Evolutionary conservation across 2,113 vertebrate species (phyloP).

Genomic region (Corythoichthys intestinalis): DNA sequence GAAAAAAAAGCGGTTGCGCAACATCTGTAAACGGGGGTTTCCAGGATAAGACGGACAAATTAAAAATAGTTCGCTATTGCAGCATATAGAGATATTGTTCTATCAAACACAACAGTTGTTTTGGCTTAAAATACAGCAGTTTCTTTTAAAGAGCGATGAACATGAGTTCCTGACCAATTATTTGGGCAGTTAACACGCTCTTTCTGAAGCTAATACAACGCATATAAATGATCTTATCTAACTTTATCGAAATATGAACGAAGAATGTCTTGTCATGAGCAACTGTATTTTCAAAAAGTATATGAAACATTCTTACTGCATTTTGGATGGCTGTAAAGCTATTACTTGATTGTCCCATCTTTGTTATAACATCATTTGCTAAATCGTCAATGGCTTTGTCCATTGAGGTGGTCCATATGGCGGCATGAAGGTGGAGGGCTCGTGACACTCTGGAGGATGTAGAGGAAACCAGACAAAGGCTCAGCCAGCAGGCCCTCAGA

Average conservation of each 20-base stretch:
- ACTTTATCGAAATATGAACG: neutral
- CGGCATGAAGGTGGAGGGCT: constrained; percentile 37
- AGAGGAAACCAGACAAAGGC: constrained; percentile 60
- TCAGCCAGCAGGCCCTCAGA: constrained; percentile 54
- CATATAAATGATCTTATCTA: neutral
- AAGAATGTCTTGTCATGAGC: too few relatives aligned
- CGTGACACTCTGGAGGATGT: constrained; percentile 53
- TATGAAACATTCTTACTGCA: too few relatives aligned
- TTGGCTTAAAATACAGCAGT: too few relatives aligned
- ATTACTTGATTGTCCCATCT: constrained; percentile 27
- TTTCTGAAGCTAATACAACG: neutral
- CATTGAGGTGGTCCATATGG: constrained; percentile 65
- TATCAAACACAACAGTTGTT: too few relatives aligned
- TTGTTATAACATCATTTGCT: constrained; percentile 42
- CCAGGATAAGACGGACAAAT: too few relatives aligned
- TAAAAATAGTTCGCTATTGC: too few relatives aligned
- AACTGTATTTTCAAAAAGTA: neutral
- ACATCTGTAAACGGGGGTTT: too few relatives aligned
- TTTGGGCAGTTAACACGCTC: neutral
- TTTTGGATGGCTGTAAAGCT: neutral
- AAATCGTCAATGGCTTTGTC: constrained; percentile 49
- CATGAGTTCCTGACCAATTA: too few relatives aligned
- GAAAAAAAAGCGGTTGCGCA: too few relatives aligned
- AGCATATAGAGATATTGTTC: too few relatives aligned
- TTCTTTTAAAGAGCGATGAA: too few relatives aligned